These are phyloP conservation scores for Atherinosoma microstoma DNA, from an alignment of 2,797 vertebrate species.

Conservation along the genomic window DNA sequence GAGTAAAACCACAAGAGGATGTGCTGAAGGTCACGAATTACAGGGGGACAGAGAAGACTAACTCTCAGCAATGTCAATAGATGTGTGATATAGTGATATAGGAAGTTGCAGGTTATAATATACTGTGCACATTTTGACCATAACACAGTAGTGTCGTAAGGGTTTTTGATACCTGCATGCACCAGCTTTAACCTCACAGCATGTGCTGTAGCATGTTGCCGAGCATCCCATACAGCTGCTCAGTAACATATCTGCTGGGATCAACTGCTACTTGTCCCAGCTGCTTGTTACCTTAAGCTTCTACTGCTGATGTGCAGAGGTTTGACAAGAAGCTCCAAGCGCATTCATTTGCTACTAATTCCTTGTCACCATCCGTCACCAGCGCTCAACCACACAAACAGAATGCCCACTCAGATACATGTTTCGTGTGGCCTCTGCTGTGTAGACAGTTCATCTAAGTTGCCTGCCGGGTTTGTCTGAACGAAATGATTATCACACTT, in stretches of 20 bases:
- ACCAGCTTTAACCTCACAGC: background rate
- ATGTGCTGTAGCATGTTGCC: background rate
- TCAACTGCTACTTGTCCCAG: conserved; percentile 66
- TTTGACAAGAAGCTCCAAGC: conserved; percentile 69
- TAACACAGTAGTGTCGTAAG: background rate
- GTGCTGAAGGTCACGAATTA: conserved; percentile 26
- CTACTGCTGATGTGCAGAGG: conserved; percentile 55
- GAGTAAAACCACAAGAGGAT: conserved; percentile 36
- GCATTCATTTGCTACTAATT: conserved; percentile 75
- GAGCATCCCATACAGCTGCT: conserved; percentile 33
- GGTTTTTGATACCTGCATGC: conserved; percentile 8
- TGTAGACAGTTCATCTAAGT: conserved; percentile 46
- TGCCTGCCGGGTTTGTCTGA: conserved; percentile 72
- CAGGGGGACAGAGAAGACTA: background rate
- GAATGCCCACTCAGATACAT: conserved; percentile 16
- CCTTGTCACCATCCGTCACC: conserved; percentile 63
- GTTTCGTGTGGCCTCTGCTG: conserved; percentile 32
- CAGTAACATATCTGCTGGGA: conserved; percentile 52
- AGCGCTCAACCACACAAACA: conserved; percentile 47
- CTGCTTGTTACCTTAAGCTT: conserved; percentile 65
- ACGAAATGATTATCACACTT: conserved; percentile 78
- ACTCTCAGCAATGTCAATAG: conserved; percentile 8
- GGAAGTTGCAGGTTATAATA: background rate
- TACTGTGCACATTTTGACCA: conserved; percentile 1
- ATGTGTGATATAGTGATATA: conserved; percentile 15